A percentile compares a stretch with the other conserved stretches of the same genome.
These are phyloP conservation scores for Diglossa brunneiventris DNA, from an alignment of 2,113 vertebrate species.

Conservation along the genomic window DNA sequence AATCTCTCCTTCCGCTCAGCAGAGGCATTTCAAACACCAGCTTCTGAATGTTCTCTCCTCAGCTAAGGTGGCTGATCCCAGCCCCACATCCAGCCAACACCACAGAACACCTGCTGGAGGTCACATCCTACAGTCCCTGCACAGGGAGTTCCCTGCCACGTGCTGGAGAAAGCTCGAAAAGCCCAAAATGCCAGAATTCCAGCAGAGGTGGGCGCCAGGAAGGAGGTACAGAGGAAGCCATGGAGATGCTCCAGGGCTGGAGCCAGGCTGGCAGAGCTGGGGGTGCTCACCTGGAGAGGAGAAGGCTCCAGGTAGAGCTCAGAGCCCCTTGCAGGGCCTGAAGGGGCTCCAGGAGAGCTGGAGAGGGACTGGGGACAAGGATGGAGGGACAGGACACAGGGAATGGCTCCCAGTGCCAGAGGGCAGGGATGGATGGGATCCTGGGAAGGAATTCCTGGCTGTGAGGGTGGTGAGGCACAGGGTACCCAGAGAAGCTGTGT, in stretches of 20 bases:
- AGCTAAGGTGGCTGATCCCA: not conserved
- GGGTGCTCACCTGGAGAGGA: not conserved
- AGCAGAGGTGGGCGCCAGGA: not conserved
- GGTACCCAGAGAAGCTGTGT: not conserved
- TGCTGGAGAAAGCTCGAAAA: not conserved
- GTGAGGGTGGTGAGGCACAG: not conserved
- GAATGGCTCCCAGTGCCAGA: not conserved
- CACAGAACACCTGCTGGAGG: not conserved
- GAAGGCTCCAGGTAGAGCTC: not conserved
- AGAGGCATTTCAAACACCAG: not conserved
- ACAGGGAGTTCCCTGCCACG: accelerated
- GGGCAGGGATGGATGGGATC: accelerated
- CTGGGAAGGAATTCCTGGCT: accelerated
- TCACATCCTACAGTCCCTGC: accelerated
- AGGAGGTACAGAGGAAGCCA: not conserved
- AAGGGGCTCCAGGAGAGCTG: not conserved
- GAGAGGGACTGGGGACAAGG: not conserved
- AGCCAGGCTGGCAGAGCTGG: not conserved
- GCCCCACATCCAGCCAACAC: not conserved
- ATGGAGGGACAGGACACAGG: not conserved
- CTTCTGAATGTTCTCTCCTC: not conserved
- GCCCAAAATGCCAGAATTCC: accelerated
- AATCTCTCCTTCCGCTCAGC: not conserved
- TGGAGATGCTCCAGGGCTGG: not conserved
- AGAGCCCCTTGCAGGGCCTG: accelerated